A percentile compares a stretch with the other conserved stretches of the same genome.
These are phyloP conservation scores for Xyliphius kryptos DNA, from an alignment of 2,113 vertebrate genomes.

Conservation along the genomic window DNA sequence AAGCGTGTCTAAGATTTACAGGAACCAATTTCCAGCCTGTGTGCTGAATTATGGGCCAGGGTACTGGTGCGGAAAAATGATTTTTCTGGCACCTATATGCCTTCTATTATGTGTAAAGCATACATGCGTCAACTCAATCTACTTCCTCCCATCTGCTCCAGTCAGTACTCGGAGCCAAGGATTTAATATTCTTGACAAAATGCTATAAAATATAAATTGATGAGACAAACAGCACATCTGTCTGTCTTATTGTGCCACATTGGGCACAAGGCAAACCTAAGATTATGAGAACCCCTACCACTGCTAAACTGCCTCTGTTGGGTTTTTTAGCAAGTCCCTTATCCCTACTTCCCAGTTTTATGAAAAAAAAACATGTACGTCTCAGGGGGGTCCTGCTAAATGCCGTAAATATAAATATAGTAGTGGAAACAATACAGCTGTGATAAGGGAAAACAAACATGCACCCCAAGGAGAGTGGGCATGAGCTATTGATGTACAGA, in stretches of 20 bases:
- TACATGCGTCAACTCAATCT: conserved; percentile 8
- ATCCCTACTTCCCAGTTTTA: too few relatives aligned
- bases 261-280: background rate
- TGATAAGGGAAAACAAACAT: background rate
- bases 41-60: conserved; percentile 4
- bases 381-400: too few relatives aligned
- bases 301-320: too few relatives aligned
- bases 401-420: too few relatives aligned
- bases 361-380: too few relatives aligned
- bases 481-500: background rate
- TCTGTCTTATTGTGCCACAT: background rate
- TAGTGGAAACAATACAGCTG: background rate
- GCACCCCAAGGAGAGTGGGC: background rate
- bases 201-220: background rate
- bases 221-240: background rate
- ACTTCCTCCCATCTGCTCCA: conserved; percentile 14
- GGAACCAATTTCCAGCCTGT: background rate
- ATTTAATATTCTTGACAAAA: conserved; percentile 1
- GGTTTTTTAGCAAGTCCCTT: too few relatives aligned
- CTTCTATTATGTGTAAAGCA: conserved; percentile 15
- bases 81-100: conserved; percentile 21
- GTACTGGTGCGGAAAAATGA: conserved; percentile 25
- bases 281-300: too few relatives aligned
- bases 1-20: background rate
- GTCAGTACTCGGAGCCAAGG: background rate